These are phyloP conservation scores for Oryzaephilus surinamensis DNA, from an alignment of 1,140 invertebrate genomes.

Conservation along the genomic window DNA sequence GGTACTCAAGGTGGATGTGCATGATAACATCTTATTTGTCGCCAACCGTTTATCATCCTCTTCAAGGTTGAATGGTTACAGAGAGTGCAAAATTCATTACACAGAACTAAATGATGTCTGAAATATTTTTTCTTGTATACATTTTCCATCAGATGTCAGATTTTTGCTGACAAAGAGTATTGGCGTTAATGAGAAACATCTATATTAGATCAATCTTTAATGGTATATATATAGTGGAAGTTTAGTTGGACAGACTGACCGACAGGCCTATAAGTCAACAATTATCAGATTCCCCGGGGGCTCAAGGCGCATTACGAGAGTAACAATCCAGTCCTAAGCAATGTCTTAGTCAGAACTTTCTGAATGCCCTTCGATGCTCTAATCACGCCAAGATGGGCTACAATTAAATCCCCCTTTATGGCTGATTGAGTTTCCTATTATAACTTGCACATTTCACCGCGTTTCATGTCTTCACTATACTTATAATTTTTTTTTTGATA, in stretches of 20 bases:
- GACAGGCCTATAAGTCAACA: conserved; percentile 32
- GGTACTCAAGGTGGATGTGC: no score
- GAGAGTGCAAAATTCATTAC: no score
- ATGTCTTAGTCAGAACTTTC: conserved; percentile 25
- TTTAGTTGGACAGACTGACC: conserved; percentile 18
- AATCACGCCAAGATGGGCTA: conserved; percentile 27
- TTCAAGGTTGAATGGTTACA: no score
- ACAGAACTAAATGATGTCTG: no score
- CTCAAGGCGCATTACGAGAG: conserved; percentile 12
- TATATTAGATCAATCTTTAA: conserved; percentile 24
- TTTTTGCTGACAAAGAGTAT: no score
- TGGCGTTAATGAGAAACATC: conserved; percentile 21
- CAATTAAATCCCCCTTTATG: conserved; percentile 33
- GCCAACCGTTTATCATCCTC: no score
- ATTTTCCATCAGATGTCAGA: no score
- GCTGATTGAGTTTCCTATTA: conserved; percentile 25
- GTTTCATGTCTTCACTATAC: no score
- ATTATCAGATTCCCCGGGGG: conserved; percentile 30
- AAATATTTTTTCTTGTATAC: no score
- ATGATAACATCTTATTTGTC: no score
- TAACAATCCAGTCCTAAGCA: conserved; percentile 9
- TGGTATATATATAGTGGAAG: conserved; percentile 14
- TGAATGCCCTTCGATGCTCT: conserved; percentile 18
- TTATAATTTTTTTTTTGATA: no score
- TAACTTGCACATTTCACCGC: no score